A percentile compares a stretch with the other conserved stretches of the same genome.
Evolutionary conservation across 2,113 vertebrate species (phyloP).

Genomic region (Phocoena phocoena): DNA sequence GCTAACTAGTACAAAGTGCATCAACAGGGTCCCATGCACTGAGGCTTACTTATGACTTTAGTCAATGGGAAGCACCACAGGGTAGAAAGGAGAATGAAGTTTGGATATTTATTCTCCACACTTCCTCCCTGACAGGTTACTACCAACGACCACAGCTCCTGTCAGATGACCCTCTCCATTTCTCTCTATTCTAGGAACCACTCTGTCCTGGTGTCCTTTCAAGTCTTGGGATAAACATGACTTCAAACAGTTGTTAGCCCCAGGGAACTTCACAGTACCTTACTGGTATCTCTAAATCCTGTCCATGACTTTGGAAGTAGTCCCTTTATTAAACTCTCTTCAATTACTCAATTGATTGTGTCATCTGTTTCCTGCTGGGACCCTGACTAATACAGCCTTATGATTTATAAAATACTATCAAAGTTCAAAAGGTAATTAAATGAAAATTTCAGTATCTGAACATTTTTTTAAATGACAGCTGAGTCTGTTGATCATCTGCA

Average conservation of each 20-base stretch:
- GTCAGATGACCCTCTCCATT: neutral
- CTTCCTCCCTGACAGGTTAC: neutral
- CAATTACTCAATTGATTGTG: neutral
- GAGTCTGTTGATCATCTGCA: neutral
- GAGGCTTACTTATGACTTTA: neutral
- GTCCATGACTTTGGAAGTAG: neutral
- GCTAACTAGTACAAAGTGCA: neutral
- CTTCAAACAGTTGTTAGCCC: neutral
- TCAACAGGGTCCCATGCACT: neutral
- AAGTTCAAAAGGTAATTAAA: conserved; percentile 51
- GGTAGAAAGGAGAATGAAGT: neutral
- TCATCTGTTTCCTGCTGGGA: conserved; percentile 38
- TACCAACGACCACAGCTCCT: neutral
- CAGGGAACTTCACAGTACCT: neutral
- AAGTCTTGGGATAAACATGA: neutral
- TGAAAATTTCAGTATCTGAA: conserved; percentile 51
- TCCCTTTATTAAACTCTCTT: neutral
- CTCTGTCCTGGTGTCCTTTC: neutral
- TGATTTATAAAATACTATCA: conserved; percentile 36
- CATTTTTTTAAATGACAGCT: neutral
- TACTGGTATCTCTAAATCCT: neutral
- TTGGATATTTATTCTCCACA: neutral
- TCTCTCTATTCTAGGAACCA: neutral
- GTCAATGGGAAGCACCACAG: neutral
- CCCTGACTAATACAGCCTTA: neutral